A percentile compares a stretch with the other conserved stretches of the same genome.
phyloP scores from a whole-genome alignment of 53 echinoderm and acorn worm genomes.

The Luidia sarsii region DNA sequence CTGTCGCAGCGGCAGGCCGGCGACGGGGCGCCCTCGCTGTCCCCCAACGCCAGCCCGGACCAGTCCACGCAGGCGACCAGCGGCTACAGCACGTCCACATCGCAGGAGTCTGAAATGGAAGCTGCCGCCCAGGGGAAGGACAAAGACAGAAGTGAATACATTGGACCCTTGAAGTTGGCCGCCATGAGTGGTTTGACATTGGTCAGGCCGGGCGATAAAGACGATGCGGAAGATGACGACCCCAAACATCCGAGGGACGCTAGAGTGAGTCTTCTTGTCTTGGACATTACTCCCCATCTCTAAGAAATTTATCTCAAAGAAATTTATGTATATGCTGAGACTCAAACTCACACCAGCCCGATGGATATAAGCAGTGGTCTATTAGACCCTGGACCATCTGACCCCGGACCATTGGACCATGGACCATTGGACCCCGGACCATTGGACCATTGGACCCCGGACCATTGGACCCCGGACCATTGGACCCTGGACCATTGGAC shows the following conservation, averaged over 20 bases:
- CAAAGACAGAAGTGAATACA: conserved; percentile 63
- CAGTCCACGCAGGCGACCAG: conserved; percentile 65
- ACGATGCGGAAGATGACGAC: conserved; percentile 63
- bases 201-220: conserved; percentile 73
- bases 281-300: no score
- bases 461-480: no score
- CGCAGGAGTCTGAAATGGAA: conserved; percentile 69
- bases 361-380: no score
- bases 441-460: no score
- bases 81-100: conserved; percentile 72
- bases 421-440: no score
- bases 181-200: conserved; percentile 96
- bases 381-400: no score
- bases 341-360: no score
- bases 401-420: no score
- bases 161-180: conserved; percentile 96
- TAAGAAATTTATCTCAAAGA: no score
- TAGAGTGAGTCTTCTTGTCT: conserved; percentile 79
- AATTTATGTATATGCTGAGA: no score
- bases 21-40: conserved; percentile 5
- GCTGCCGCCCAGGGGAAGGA: conserved; percentile 9
- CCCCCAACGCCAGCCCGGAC: conserved; percentile 42
- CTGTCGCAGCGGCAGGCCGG: background rate
- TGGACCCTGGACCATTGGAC: no score
- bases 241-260: conserved; percentile 92